These are phyloP conservation scores for Nephrocerus scutellatus DNA, from an alignment of 2,888 invertebrate species.

Conservation along the genomic window DNA sequence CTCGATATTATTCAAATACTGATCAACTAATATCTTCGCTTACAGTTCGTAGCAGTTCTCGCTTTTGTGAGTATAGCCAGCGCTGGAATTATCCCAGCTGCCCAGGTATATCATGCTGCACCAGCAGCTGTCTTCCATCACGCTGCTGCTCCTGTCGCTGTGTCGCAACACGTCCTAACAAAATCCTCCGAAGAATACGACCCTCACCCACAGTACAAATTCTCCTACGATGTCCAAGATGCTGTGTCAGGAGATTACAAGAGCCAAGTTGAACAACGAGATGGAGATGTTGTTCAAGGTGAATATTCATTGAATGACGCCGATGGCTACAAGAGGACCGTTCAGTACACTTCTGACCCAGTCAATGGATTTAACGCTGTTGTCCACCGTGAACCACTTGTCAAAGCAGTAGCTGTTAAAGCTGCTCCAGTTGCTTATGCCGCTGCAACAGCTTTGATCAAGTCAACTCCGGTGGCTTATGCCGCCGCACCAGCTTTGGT, in stretches of 20 bases:
- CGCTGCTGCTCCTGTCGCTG: slow-evolving; percentile 33
- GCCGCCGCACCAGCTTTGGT: slow-evolving; percentile 6
- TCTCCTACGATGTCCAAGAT: slow-evolving; percentile 42
- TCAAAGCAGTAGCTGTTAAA: slow-evolving; percentile 12
- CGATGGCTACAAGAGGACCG: slow-evolving; percentile 47
- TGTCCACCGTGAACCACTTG: slow-evolving; percentile 43
- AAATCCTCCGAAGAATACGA: slow-evolving; percentile 17
- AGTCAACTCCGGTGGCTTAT: slow-evolving; percentile 13
- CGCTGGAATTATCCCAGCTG: slow-evolving; percentile 30
- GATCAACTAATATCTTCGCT: slow-evolving; percentile 11
- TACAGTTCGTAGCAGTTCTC: slow-evolving; percentile 26
- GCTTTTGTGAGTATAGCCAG: slow-evolving; percentile 28
- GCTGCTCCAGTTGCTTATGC: slow-evolving; percentile 18
- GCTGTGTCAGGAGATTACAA: slow-evolving; percentile 46
- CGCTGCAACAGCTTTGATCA: slow-evolving; percentile 19
- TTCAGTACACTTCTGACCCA: slow-evolving; percentile 47
- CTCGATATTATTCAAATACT: too few species aligned
- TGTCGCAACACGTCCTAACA: slow-evolving; percentile 16
- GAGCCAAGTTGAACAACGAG: slow-evolving; percentile 45
- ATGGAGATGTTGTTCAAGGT: slow-evolving; percentile 47
- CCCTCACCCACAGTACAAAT: slow-evolving; percentile 29
- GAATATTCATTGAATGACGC: slow-evolving; percentile 47
- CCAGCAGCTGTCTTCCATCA: slow-evolving; percentile 38
- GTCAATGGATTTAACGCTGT: slow-evolving; percentile 49
- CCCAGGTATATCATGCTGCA: slow-evolving; percentile 24